phyloP scores from a whole-genome alignment of 2,888 invertebrate species.

The Andrena camellia region DNA sequence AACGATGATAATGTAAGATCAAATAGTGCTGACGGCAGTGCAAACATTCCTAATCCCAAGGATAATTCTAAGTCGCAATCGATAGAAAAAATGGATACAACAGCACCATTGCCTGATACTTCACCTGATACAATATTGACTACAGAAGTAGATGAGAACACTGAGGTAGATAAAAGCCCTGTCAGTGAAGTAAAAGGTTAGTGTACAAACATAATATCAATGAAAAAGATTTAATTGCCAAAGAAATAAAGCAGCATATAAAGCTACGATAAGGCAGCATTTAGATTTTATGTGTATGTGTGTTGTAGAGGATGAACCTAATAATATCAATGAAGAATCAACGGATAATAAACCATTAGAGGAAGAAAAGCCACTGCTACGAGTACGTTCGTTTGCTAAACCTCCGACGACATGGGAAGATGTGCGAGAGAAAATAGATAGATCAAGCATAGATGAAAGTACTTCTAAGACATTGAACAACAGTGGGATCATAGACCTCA shows the following conservation, averaged over 20 bases:
- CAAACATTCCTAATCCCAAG: neutral
- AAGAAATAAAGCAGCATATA: slow-evolving; percentile 20
- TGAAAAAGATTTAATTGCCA: slow-evolving; percentile 24
- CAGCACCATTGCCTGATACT: neutral
- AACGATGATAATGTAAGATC: neutral
- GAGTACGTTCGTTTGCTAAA: slow-evolving; percentile 81
- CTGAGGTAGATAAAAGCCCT: neutral
- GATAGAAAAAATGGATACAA: slow-evolving; percentile 6
- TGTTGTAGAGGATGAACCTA: slow-evolving; percentile 57
- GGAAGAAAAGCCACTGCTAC: slow-evolving; percentile 69
- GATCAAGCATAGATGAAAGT: neutral
- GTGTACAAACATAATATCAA: slow-evolving; percentile 41
- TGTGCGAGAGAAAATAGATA: slow-evolving; percentile 56
- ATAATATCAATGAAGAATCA: slow-evolving; percentile 21
- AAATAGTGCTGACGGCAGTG: neutral
- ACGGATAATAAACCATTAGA: slow-evolving; percentile 14
- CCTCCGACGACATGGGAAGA: slow-evolving; percentile 78
- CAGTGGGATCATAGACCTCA: slow-evolving; percentile 59
- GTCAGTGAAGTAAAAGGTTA: slow-evolving; percentile 47
- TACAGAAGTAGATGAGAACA: neutral
- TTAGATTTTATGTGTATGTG: slow-evolving; percentile 46
- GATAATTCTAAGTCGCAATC: neutral
- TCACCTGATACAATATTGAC: neutral
- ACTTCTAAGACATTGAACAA: neutral
- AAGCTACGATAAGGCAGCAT: neutral